phyloP scores from a whole-genome alignment of 2,888 invertebrate genomes.

The Melanargia galathea region DNA sequence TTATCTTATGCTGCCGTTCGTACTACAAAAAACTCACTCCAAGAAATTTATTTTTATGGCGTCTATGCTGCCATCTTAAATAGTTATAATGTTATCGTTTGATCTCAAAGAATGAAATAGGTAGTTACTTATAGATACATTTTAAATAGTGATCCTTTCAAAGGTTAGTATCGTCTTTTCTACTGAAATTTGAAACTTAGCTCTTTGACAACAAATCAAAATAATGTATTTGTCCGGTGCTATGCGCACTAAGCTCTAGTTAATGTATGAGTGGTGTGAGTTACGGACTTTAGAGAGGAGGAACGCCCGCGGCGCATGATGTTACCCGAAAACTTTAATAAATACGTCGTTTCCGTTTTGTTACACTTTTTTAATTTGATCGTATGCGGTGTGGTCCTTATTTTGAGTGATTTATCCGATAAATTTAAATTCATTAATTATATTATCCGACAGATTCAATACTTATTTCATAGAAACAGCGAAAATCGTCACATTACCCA shows the following conservation, averaged over 20 bases:
- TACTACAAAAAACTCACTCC: constrained; percentile 39
- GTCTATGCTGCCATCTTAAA: constrained; percentile 29
- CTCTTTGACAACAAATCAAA: constrained; percentile 71
- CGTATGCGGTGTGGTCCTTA: constrained; percentile 71
- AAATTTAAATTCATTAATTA: not conserved
- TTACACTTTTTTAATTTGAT: constrained; percentile 73
- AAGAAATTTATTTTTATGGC: constrained; percentile 37
- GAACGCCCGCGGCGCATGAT: constrained; percentile 71
- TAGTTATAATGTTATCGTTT: constrained; percentile 43
- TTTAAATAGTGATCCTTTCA: constrained; percentile 21
- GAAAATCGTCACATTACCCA: too few species aligned
- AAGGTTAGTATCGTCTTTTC: constrained; percentile 56
- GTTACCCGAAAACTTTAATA: constrained; percentile 64
- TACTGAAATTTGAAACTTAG: constrained; percentile 54
- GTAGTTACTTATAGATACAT: too few species aligned
- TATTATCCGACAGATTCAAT: not conserved
- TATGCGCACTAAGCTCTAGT: constrained; percentile 68
- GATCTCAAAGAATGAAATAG: constrained; percentile 44
- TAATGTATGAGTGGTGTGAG: constrained; percentile 76
- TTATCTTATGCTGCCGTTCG: constrained; percentile 55
- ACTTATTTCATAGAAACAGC: not conserved
- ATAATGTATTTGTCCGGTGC: constrained; percentile 70
- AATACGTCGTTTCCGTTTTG: constrained; percentile 76
- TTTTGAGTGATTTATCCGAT: constrained; percentile 2
- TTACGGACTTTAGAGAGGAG: constrained; percentile 71